These are phyloP conservation scores for Leptodactylus fallax DNA, from an alignment of 2,797 vertebrate species.

Conservation along the genomic window DNA sequence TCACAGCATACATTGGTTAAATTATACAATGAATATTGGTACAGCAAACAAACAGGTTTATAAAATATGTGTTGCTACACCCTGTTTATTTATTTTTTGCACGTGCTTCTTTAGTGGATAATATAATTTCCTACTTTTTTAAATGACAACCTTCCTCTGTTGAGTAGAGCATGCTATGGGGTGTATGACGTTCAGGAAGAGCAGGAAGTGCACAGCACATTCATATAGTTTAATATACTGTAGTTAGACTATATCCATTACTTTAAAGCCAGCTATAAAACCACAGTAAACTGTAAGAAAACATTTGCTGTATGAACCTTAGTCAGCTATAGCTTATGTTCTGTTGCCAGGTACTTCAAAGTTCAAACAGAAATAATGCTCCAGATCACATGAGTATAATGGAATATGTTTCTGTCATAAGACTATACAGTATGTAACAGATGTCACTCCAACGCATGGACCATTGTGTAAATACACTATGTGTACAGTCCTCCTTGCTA, in stretches of 20 bases:
- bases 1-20: too few relatives aligned
- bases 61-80: too few relatives aligned
- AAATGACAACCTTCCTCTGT: not conserved
- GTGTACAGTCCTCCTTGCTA: too few relatives aligned
- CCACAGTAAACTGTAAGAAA: not conserved
- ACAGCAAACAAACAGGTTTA: too few relatives aligned
- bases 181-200: too few relatives aligned
- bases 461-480: not conserved
- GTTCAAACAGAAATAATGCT: conserved; percentile 17
- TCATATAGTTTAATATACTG: too few relatives aligned
- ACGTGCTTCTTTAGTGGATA: too few relatives aligned
- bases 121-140: not conserved
- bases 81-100: too few relatives aligned
- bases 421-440: not conserved
- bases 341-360: conserved; percentile 27
- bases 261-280: not conserved
- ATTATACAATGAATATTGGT: too few relatives aligned
- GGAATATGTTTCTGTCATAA: not conserved
- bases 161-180: not conserved
- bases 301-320: conserved; percentile 25
- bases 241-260: not conserved
- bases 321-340: not conserved
- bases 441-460: not conserved
- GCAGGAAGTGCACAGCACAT: not conserved
- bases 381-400: conserved; percentile 40